These are phyloP conservation scores for Lagopus muta DNA, from an alignment of 2,113 vertebrate species.

Conservation along the genomic window DNA sequence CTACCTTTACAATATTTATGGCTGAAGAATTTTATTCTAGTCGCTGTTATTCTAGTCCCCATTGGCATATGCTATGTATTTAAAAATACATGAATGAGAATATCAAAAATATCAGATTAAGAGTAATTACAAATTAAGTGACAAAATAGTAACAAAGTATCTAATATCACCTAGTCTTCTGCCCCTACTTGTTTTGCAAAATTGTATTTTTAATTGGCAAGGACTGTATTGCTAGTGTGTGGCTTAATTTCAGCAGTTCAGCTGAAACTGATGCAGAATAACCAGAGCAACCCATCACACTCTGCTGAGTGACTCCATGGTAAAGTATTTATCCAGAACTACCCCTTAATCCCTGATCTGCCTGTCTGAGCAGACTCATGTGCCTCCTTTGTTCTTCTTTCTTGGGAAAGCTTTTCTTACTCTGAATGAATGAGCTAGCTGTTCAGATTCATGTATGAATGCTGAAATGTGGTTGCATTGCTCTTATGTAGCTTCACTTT, in stretches of 20 bases:
- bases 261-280: background rate
- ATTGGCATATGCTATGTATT: background rate
- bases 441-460: background rate
- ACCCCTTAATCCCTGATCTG: background rate
- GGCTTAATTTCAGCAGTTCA: background rate
- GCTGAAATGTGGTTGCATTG: background rate
- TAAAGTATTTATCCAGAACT: background rate
- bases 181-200: background rate
- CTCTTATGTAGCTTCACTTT: background rate
- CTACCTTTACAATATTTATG: background rate
- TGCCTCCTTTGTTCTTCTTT: background rate
- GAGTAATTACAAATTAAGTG: background rate
- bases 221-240: rapidly evolving
- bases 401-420: background rate
- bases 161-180: background rate
- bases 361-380: background rate
- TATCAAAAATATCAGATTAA: background rate
- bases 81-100: background rate
- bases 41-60: background rate
- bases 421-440: background rate
- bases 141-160: background rate
- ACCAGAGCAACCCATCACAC: background rate
- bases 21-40: background rate
- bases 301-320: background rate
- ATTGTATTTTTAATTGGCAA: background rate